A percentile compares a stretch with the other conserved stretches of the same genome.
phyloP scores from a whole-genome alignment of 23 tunicate species.

The Styela clava region DNA sequence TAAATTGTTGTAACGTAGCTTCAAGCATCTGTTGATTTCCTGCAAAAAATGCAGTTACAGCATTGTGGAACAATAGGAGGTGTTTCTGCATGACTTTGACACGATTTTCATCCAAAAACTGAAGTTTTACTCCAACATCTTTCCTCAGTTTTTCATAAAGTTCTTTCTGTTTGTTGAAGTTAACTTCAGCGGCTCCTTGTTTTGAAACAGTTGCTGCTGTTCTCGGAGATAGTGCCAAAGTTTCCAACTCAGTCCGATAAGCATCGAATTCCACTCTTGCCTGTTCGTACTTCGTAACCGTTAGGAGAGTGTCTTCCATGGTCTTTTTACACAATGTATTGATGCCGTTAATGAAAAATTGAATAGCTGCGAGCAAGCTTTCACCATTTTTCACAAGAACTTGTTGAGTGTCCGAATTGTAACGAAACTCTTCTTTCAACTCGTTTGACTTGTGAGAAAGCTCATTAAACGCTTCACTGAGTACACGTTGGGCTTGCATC shows the following conservation, averaged over 20 bases:
- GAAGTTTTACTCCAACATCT: constrained; percentile 85
- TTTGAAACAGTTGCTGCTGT: constrained; percentile 70
- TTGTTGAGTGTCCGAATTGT: constrained; percentile 80
- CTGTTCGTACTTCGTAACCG: constrained; percentile 68
- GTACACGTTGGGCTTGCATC: constrained; percentile 82
- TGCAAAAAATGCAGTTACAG: constrained; percentile 82
- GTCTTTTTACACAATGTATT: constrained; percentile 77
- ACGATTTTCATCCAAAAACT: constrained; percentile 94
- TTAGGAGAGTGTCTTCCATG: constrained; percentile 84
- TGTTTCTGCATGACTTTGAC: constrained; percentile 97
- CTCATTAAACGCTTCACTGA: constrained; percentile 70
- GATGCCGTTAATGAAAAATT: constrained; percentile 58
- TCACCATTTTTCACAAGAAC: constrained; percentile 85
- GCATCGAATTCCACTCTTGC: constrained; percentile 92
- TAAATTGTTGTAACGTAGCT: constrained; percentile 60
- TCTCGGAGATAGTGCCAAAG: constrained; percentile 61
- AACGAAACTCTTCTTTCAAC: constrained; percentile 80
- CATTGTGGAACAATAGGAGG: constrained; percentile 76
- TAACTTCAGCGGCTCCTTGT: constrained; percentile 62
- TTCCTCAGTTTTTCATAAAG: constrained; percentile 64
- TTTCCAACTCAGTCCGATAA: constrained; percentile 83
- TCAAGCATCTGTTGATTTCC: constrained; percentile 83
- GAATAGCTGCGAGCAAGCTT: constrained; percentile 64
- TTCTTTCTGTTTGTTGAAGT: constrained; percentile 57
- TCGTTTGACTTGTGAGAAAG: constrained; percentile 81